Conservation (phyloP, 1,140 invertebrate genomes). For the Mactra quadrangularis region DNA sequence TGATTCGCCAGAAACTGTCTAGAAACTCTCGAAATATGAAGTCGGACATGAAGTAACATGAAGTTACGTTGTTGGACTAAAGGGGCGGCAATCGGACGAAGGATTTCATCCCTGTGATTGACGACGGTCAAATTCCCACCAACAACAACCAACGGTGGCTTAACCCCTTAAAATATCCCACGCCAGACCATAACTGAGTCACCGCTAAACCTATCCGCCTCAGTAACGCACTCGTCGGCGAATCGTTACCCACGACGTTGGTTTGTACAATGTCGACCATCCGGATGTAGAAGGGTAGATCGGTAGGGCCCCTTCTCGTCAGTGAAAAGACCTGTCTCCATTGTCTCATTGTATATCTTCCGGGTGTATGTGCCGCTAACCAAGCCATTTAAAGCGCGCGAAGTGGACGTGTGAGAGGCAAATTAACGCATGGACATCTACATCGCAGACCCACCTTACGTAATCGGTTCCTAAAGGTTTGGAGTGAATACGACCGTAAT, state of each 20-base stretch:
- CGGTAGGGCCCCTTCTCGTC: slow-evolving; percentile 32
- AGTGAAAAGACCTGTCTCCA: slow-evolving; percentile 34
- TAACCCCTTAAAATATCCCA: slow-evolving; percentile 12
- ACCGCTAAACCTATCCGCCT: slow-evolving; percentile 9
- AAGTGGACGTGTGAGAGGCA: slow-evolving; percentile 9
- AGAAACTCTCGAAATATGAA: slow-evolving; percentile 6
- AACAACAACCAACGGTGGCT: slow-evolving; percentile 15
- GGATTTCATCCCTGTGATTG: neutral
- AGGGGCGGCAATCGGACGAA: neutral
- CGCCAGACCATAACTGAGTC: slow-evolving; percentile 15
- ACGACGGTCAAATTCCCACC: slow-evolving; percentile 17
- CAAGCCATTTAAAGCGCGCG: slow-evolving; percentile 10
- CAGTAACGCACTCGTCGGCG: slow-evolving; percentile 24
- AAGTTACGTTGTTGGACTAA: slow-evolving; percentile 17
- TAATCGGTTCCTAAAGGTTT: slow-evolving; percentile 26
- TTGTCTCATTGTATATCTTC: slow-evolving; percentile 15
- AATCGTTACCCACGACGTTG: slow-evolving; percentile 19
- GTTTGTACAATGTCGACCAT: slow-evolving; percentile 12
- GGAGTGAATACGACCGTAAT: slow-evolving; percentile 1
- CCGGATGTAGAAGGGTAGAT: neutral
- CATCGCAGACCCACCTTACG: slow-evolving; percentile 6
- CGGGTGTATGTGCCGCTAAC: slow-evolving; percentile 13
- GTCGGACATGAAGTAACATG: slow-evolving; percentile 11
- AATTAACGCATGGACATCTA: slow-evolving; percentile 5
- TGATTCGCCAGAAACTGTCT: neutral